phyloP scores from a whole-genome alignment of 2,113 vertebrate species.

The Marmota flaviventris region DNA sequence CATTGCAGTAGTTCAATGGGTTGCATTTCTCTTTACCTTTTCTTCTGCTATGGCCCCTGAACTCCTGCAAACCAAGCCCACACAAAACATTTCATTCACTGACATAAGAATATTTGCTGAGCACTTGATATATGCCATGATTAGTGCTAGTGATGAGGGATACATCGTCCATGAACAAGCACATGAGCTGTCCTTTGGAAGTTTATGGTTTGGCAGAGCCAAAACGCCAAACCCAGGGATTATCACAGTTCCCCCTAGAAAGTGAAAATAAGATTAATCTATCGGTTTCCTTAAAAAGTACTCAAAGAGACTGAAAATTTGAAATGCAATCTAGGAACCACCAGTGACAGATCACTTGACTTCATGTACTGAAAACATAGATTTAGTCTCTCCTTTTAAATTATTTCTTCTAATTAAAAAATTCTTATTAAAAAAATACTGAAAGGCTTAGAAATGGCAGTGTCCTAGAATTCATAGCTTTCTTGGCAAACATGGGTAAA shows the following conservation, averaged over 20 bases:
- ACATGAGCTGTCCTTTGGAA: not conserved
- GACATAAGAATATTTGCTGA: not conserved
- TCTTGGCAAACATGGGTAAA: constrained; percentile 52
- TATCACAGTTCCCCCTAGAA: not conserved
- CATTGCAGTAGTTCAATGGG: not conserved
- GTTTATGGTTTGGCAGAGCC: not conserved
- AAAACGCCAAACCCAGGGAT: not conserved
- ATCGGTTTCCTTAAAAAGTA: not conserved
- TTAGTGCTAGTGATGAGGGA: not conserved
- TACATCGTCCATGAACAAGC: not conserved
- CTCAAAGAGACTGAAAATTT: not conserved
- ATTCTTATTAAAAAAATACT: not conserved
- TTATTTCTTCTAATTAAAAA: constrained; percentile 34
- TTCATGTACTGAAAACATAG: not conserved
- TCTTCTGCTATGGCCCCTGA: not conserved
- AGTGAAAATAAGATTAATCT: not conserved
- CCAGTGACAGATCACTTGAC: not conserved
- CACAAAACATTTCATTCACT: not conserved
- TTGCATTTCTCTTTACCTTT: not conserved
- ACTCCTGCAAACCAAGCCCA: not conserved
- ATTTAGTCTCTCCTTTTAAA: constrained; percentile 38
- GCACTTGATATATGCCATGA: not conserved
- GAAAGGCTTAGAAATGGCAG: constrained; percentile 30
- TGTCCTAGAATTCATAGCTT: not conserved
- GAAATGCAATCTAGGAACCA: not conserved